Base-by-base conservation (phyloP, 1,140 invertebrate genomes). In the Tetragonula clypearis region DNA sequence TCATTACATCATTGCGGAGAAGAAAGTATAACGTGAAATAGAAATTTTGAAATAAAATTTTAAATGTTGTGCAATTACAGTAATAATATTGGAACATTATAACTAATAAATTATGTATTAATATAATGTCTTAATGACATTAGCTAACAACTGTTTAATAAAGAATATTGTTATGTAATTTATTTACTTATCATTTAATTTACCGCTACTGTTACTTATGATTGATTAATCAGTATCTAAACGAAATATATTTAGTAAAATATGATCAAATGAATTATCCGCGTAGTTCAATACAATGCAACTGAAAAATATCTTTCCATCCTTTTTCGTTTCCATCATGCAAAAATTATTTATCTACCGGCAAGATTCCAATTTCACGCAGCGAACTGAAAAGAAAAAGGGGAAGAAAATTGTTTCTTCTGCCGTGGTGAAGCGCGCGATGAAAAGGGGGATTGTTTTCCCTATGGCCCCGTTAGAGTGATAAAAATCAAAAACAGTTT, bases 331-430 rank as follows among this genome's bases (percentile, higher is more conserved):
- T 30, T 56, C 76, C 26, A 81, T 72, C 84, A 56, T 21, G 78
- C 23, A 60, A 74, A 75, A 58, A 15, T 68, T 71, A n/a, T 65
- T 82, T 60, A 56, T 84, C 86, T 79, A 77, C 73, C 62, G 69
- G 79, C 19, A 68, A 78, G 53, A 78, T 79, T 79, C 19, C 81
- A 79, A 84, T 84, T 84, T 23, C 12, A 15, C 19, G 58, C 35
- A 53, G 30, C 23, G 41, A 30, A 55, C 23, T 82, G 71, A 81
- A 23, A 23, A 53, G 21, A n/a, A 74, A 41, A 60, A 21, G 60
- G 62, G 62, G 49, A 65, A 53, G 68, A 84, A 84, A 84, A 86
- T 86, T 86, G 68, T 82, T 83, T 86, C 84, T 83, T 41, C 26
- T 58, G 62, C 26, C 55, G 5, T 35, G 53, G 58, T 66, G 72